A percentile compares a stretch with the other conserved stretches of the same genome.
These are phyloP conservation scores for Saccostrea cuccullata DNA, from an alignment of 1,140 invertebrate species.

Conservation along the genomic window DNA sequence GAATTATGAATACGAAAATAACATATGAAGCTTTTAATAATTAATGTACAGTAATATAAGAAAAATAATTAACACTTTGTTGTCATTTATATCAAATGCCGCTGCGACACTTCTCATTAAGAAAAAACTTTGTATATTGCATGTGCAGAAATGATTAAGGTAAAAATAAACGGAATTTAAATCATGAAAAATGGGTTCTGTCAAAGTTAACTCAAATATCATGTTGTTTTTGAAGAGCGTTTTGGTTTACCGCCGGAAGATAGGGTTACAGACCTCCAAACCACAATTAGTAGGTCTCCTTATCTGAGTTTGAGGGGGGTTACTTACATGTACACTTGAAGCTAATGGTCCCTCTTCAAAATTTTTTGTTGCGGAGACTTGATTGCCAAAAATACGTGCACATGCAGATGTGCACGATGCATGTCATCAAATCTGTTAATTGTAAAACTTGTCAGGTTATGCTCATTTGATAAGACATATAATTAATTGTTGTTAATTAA, in stretches of 20 bases:
- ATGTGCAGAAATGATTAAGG: slow-evolving; percentile 3
- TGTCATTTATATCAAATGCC: no score
- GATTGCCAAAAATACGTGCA: no score
- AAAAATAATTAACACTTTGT: no score
- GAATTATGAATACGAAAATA: no score
- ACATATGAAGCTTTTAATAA: no score
- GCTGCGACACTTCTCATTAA: no score
- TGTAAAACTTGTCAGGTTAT: no score
- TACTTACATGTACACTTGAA: background rate
- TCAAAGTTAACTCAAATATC: background rate
- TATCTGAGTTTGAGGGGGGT: background rate
- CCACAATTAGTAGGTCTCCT: background rate
- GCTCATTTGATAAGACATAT: background rate
- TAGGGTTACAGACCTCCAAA: background rate
- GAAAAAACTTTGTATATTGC: no score
- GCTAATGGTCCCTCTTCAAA: background rate
- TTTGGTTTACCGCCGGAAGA: slow-evolving; percentile 3
- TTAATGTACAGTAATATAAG: no score
- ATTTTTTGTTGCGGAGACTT: no score
- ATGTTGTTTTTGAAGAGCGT: background rate
- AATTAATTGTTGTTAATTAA: background rate
- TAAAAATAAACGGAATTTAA: background rate
- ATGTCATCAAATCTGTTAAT: no score
- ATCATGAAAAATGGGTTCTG: slow-evolving; percentile 12
- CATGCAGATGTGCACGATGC: no score